These are phyloP conservation scores for Idaea aversata DNA, from an alignment of 2,888 invertebrate genomes.

Conservation along the genomic window DNA sequence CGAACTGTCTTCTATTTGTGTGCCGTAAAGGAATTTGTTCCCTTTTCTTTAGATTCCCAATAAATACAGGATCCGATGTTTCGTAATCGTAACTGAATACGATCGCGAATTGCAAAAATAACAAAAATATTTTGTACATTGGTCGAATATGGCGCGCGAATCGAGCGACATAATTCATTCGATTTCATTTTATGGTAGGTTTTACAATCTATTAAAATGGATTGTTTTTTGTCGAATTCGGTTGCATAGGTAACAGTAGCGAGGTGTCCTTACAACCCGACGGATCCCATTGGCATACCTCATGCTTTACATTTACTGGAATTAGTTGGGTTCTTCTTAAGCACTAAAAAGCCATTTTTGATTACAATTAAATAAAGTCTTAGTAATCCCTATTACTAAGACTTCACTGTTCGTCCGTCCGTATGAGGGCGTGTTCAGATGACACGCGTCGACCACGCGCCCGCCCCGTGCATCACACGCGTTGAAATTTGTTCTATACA, in stretches of 20 bases:
- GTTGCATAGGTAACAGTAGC: not conserved
- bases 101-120: not conserved
- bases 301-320: no score
- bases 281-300: no score
- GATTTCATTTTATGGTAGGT: not conserved
- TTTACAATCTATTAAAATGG: not conserved
- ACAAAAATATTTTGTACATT: not conserved
- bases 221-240: not conserved
- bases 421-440: no score
- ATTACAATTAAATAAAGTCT: no score
- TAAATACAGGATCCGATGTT: slow-evolving; percentile 11
- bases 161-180: not conserved
- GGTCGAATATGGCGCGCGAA: not conserved
- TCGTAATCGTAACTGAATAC: not conserved
- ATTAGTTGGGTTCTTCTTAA: no score
- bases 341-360: no score
- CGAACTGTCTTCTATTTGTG: slow-evolving; percentile 15
- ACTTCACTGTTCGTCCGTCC: no score
- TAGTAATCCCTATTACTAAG: no score
- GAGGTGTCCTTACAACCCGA: not conserved
- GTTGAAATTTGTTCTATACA: no score
- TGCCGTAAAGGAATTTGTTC: slow-evolving; percentile 22
- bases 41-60: slow-evolving; percentile 23
- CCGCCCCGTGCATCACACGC: no score
- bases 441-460: no score